Evolutionary conservation across 2,113 vertebrate species (phyloP).

Genomic region (Neodontobutis hainanensis): DNA sequence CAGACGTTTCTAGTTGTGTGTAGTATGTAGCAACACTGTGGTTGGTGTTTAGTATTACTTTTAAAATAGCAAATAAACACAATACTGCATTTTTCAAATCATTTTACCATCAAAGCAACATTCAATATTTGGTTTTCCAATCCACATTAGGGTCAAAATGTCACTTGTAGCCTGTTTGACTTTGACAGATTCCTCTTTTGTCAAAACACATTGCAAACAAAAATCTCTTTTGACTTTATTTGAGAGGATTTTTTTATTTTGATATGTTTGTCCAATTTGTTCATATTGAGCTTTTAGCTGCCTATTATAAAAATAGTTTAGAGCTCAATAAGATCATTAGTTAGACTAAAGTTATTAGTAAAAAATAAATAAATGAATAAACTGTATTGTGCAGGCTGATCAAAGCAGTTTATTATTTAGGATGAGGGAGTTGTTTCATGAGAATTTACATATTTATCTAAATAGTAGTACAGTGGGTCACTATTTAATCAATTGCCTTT

Average conservation of each 20-base stretch:
- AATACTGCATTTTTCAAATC: background rate
- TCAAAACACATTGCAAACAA: background rate
- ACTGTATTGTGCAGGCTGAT: too few species aligned
- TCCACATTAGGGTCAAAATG: background rate
- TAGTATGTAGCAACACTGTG: too few species aligned
- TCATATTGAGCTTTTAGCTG: background rate
- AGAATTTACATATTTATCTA: constrained; percentile 16
- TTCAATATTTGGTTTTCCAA: background rate
- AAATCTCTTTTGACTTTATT: background rate
- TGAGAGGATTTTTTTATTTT: constrained; percentile 1
- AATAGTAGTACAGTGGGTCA: constrained; percentile 17
- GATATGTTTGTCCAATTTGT: background rate
- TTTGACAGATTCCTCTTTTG: background rate
- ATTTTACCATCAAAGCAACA: constrained; percentile 5
- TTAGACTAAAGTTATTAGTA: background rate
- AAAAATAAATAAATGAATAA: background rate
- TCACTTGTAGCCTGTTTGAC: background rate
- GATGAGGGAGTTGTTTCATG: constrained; percentile 9
- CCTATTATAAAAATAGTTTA: background rate
- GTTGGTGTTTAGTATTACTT: background rate
- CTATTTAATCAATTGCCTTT: background rate
- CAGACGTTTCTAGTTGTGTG: too few species aligned
- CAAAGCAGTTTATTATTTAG: constrained; percentile 21
- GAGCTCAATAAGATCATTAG: background rate
- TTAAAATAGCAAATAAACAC: too few species aligned